Percentiles rank a stretch among this genome's conserved stretches.
These are phyloP conservation scores for Gymnothorax reevesii DNA, from an alignment of 2,797 vertebrate genomes.

Conservation along the genomic window DNA sequence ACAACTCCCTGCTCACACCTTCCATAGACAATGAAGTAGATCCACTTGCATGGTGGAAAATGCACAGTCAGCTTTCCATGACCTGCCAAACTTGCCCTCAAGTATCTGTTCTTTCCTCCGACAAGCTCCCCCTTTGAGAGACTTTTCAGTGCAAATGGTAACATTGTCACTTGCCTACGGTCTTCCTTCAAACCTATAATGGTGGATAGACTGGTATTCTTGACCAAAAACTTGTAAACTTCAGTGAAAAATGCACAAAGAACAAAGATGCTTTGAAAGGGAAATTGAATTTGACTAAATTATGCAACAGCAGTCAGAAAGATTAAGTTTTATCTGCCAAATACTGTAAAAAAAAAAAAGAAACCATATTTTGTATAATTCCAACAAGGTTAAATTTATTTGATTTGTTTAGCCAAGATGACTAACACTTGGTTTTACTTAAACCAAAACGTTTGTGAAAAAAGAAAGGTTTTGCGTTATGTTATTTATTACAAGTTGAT, in stretches of 20 bases:
- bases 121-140: not conserved
- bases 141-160: conserved; percentile 16
- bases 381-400: conserved; percentile 13
- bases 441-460: too few species aligned
- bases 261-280: not conserved
- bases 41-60: conserved; percentile 22
- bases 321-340: too few species aligned
- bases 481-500: too few species aligned
- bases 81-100: conserved; percentile 11
- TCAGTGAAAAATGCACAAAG: not conserved
- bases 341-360: too few species aligned
- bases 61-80: conserved; percentile 11
- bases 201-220: conserved; percentile 23
- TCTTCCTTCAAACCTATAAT: conserved; percentile 21
- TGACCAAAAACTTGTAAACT: conserved; percentile 21
- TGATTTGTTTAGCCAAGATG: not conserved
- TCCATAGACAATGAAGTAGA: conserved; percentile 11
- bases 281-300: too few species aligned
- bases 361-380: conserved; percentile 14
- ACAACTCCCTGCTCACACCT: conserved; percentile 11
- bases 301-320: too few species aligned
- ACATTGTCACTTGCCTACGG: conserved; percentile 4
- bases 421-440: not conserved
- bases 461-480: not conserved
- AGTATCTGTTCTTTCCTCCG: conserved; percentile 18